Base-by-base conservation (phyloP, 1,140 invertebrate genomes). In the Anastrepha ludens region DNA sequence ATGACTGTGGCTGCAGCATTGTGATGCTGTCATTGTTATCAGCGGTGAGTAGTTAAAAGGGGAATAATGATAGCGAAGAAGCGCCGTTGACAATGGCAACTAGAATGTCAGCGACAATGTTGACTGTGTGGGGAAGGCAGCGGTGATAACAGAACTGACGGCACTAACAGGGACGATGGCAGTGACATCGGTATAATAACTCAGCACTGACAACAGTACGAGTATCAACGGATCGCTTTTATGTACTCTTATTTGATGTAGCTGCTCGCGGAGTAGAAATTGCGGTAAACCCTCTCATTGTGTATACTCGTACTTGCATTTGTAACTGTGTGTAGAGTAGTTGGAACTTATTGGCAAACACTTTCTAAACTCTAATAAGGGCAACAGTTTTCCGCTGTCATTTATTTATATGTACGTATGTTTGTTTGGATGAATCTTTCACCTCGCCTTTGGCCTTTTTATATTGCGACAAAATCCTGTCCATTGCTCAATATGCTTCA, bases 21-120 rank as follows among this genome's bases (percentile, higher is more conserved):
- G 74, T 81, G 47, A 81, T 55, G 17, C 47, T 55, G 44, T 81
- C 74, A 81, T 81, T 81, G 74, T 81, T 81, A 81, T 81, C 74
- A 81, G 8, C n/a, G 47, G 55, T 55, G 9, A 81, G 29, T 47
- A 62, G n/a, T n/a, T 15, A 17, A 62, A 62, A 4, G n/a, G 74
- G 17, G 15, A 55, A 81, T 81, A 47, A 50, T 55, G 74, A 29
- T 55, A 20, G 74, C 6, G 17, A 20, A 20, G 74, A 41, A 74
- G 41, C 41, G 7, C 13, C 67, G 67, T 13, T n/a, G 67, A 47
- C 67, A 47, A 74, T 41, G 67, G 39, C 67, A 74, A 47, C 41
- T 55, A 55, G 50, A 55, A 55, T 55, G 50, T 55, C 15, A 58
- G 47, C 7, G n/a, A 11, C n/a, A 20, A 78, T 55, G 74, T 67